Conservation (phyloP, 2,113 vertebrate genomes). For the Callocephalon fimbriatum region DNA sequence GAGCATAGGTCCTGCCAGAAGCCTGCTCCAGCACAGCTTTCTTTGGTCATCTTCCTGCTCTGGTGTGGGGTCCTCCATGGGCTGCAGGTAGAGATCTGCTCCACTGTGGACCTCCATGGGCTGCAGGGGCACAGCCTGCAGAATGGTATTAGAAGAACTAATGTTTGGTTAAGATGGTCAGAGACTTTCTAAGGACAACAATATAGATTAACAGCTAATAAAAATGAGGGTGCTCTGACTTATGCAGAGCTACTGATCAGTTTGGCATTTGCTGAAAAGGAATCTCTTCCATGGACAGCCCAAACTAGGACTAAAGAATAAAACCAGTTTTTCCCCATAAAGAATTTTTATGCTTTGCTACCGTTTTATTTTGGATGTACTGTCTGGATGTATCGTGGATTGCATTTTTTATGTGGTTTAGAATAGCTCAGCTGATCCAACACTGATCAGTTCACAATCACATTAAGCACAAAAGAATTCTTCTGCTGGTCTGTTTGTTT, state of each 20-base stretch:
- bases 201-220: background rate
- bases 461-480: background rate
- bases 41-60: background rate
- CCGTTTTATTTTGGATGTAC: background rate
- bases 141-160: background rate
- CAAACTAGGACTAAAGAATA: background rate
- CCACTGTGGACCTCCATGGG: rapidly evolving
- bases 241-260: background rate
- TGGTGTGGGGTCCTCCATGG: rapidly evolving
- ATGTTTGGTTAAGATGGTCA: background rate
- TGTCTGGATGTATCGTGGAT: background rate
- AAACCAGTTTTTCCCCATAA: background rate
- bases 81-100: background rate
- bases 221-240: background rate
- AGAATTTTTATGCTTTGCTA: background rate
- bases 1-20: background rate
- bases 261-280: background rate
- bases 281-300: background rate
- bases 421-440: background rate
- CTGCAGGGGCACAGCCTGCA: background rate
- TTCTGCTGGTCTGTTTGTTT: background rate
- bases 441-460: background rate
- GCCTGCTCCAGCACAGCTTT: background rate
- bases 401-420: background rate
- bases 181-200: background rate